These are phyloP conservation scores for Mylabris phalerata DNA, from an alignment of 1,140 invertebrate genomes.

Conservation along the genomic window DNA sequence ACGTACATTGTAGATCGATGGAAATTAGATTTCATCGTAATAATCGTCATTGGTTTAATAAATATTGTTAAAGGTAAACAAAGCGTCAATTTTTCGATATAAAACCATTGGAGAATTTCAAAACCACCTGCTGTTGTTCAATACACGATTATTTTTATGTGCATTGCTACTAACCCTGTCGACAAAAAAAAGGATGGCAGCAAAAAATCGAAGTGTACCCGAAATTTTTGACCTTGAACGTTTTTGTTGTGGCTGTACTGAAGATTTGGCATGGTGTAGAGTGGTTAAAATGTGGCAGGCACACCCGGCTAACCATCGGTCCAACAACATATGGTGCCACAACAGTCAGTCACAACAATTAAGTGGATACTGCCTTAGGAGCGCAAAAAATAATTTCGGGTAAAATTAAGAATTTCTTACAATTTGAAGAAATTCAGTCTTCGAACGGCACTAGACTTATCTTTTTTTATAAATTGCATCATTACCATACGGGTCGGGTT, in stretches of 20 bases:
- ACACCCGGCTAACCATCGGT: not conserved
- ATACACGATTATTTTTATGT: conserved; percentile 7
- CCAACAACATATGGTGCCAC: not conserved
- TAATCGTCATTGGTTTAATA: too few relatives aligned
- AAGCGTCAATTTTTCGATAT: conserved; percentile 4
- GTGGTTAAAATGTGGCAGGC: not conserved
- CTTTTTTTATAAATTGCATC: conserved; percentile 8
- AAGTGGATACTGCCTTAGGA: too few relatives aligned
- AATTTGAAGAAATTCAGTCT: too few relatives aligned
- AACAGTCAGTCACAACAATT: not conserved
- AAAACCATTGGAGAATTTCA: conserved; percentile 9
- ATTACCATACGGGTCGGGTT: conserved; percentile 6
- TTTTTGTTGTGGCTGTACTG: conserved; percentile 21
- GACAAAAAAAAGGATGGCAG: not conserved
- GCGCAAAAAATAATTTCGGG: not conserved
- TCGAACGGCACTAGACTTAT: not conserved
- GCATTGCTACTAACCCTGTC: conserved; percentile 17
- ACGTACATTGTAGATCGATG: too few relatives aligned
- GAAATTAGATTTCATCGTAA: too few relatives aligned
- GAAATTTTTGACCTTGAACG: conserved; percentile 25
- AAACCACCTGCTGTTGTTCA: conserved; percentile 24
- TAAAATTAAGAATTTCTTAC: too few relatives aligned
- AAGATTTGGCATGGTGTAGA: conserved; percentile 11
- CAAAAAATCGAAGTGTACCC: conserved; percentile 21
- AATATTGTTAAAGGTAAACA: too few relatives aligned